Percentiles rank a stretch among this genome's conserved stretches.
Conservation (phyloP, 2,113 vertebrate genomes). For the Elephantulus edwardii region DNA sequence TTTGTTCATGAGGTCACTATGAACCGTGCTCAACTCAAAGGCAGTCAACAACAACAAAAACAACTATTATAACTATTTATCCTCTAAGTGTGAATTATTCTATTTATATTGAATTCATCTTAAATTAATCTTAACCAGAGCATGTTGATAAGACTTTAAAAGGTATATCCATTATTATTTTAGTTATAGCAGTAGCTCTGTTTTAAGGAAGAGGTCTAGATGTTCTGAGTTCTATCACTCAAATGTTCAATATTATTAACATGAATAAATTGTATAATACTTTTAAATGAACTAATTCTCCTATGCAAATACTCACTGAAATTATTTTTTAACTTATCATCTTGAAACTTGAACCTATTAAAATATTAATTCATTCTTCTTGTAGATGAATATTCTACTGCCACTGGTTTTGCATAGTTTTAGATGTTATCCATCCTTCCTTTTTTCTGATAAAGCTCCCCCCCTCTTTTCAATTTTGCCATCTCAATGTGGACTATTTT, state of each 20-base stretch:
- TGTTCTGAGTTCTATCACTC: background rate
- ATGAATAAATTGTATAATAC: background rate
- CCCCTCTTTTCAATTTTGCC: background rate
- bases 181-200: background rate
- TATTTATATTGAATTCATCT: background rate
- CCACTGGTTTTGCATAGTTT: background rate
- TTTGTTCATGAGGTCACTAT: too few species aligned
- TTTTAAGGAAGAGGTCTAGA: background rate
- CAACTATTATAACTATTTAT: background rate
- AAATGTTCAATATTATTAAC: background rate
- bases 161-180: background rate
- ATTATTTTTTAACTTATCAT: background rate
- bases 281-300: conserved; percentile 26
- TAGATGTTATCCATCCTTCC: background rate
- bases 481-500: background rate
- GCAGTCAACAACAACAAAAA: too few species aligned
- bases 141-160: background rate
- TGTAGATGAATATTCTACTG: background rate
- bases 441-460: background rate
- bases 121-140: background rate
- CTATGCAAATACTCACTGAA: background rate
- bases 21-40: too few species aligned
- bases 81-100: background rate
- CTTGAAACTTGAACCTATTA: background rate
- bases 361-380: background rate